Evolutionary conservation across 2,888 invertebrate genomes (phyloP), one percentile per base, ranked within the genome.

Genomic region (Bombylius major): DNA sequence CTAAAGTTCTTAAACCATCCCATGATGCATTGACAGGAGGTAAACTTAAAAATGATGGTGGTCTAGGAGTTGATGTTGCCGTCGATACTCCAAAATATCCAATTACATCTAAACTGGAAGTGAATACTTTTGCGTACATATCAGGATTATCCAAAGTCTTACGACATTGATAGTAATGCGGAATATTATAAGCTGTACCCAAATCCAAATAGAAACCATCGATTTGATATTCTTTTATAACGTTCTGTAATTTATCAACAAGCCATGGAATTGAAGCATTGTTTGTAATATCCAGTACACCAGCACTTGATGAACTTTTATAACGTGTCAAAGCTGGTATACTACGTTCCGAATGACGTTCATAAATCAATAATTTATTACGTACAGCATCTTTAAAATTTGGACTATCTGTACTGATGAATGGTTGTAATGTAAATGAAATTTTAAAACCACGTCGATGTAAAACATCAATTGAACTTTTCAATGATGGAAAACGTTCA

Each of bases 381-480:
- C 82, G 78, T 1, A 92, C 87, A 1, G 89, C 86, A 63, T 89
- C 85, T 54, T 83, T 83, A 67, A 93, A 94, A 65, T 87, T 89
- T 4, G 76, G 75, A 61, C 93, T 91, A 65, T 91, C 89, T 0
- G 91, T 89, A 53, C 88, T 87, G 42, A 94, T 85, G 68, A 90
- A 95, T 0, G 95, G 94, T 67, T 93, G 92, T 0, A 94, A 81
- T n/a, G 90, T 87, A 62, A 95, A 83, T 0, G 87, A 88, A 13
- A 95, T 85, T 66, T 88, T 82, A 62, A 94, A 95, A 1, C 92
- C 92, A 60, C 91, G 77, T 42, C 92, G 78, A 61, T 87, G 87
- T 45, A 93, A 78, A 53, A 89, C 86, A 63, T 87, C 84, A 8
- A 92, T 84, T 4, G 87, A 87, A 56, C 84, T 82, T 56, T 85